Evolutionary conservation across 2,888 invertebrate species (phyloP).

Genomic region (Argyresthia goedartella): DNA sequence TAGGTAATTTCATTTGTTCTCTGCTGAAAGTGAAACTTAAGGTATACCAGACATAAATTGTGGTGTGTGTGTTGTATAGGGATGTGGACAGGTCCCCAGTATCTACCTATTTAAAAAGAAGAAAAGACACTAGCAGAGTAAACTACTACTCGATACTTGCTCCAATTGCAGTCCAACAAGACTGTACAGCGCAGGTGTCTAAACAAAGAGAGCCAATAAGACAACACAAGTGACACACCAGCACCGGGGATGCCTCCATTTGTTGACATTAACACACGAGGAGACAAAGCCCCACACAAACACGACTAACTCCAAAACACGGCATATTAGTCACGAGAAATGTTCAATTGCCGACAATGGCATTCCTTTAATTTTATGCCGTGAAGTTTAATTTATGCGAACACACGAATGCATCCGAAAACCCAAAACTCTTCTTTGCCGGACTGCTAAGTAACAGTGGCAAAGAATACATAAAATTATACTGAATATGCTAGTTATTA

Average conservation of each 20-base stretch:
- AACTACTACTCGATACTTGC: not conserved
- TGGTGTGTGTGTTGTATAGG: too few species aligned
- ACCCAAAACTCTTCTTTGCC: not conserved
- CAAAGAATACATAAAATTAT: not conserved
- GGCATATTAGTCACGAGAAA: not conserved
- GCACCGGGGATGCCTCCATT: not conserved
- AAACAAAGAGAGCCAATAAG: not conserved
- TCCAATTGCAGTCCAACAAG: not conserved
- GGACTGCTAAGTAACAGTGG: constrained; percentile 1
- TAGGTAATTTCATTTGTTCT: too few species aligned
- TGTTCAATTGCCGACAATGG: not conserved
- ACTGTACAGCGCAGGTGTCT: not conserved
- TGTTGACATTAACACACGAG: not conserved
- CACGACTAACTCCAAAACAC: not conserved
- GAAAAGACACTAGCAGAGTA: too few species aligned
- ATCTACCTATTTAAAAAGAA: too few species aligned
- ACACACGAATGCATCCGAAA: not conserved
- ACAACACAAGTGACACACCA: not conserved
- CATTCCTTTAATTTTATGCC: not conserved
- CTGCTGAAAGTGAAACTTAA: too few species aligned
- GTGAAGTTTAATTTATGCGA: not conserved
- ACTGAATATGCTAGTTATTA: not conserved
- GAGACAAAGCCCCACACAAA: not conserved
- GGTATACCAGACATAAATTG: too few species aligned
- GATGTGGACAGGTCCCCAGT: too few species aligned